phyloP scores from a whole-genome alignment of 1,140 invertebrate species.

The Rhagoletis pomonella region DNA sequence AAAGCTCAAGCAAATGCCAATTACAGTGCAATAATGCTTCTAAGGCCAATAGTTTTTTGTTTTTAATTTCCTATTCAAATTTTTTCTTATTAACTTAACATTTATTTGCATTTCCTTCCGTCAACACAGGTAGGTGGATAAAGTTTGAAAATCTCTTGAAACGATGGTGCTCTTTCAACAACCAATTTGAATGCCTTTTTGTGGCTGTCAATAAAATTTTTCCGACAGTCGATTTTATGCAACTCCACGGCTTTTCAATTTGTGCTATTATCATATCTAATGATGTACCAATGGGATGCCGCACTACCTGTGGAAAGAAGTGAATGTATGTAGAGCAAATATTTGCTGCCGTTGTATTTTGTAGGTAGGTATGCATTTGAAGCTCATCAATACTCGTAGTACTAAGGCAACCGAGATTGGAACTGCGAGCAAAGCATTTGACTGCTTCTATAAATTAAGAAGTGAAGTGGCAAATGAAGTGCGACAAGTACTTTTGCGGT shows the following conservation, averaged over 20 bases:
- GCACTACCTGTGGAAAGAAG: not conserved
- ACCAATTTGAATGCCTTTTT: not conserved
- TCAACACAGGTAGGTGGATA: not conserved
- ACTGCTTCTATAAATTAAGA: too few species aligned
- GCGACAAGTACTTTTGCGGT: constrained; percentile 13
- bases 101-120: not conserved
- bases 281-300: constrained; percentile 54
- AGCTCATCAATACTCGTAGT: constrained; percentile 17
- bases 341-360: constrained; percentile 57
- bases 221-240: not conserved
- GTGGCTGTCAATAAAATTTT: constrained; percentile 34
- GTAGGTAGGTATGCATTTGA: not conserved
- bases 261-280: constrained; percentile 66
- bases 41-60: too few species aligned
- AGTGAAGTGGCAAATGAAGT: not conserved
- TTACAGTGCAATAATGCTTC: too few species aligned
- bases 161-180: not conserved
- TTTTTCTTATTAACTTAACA: not conserved
- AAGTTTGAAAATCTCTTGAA: not conserved
- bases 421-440: too few species aligned
- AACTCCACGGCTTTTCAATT: not conserved
- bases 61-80: not conserved
- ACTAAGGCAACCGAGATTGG: not conserved
- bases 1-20: not conserved
- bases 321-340: constrained; percentile 64